Evolutionary conservation across 2,888 invertebrate species (phyloP).

Genomic region (Microplitis deprimator): DNA sequence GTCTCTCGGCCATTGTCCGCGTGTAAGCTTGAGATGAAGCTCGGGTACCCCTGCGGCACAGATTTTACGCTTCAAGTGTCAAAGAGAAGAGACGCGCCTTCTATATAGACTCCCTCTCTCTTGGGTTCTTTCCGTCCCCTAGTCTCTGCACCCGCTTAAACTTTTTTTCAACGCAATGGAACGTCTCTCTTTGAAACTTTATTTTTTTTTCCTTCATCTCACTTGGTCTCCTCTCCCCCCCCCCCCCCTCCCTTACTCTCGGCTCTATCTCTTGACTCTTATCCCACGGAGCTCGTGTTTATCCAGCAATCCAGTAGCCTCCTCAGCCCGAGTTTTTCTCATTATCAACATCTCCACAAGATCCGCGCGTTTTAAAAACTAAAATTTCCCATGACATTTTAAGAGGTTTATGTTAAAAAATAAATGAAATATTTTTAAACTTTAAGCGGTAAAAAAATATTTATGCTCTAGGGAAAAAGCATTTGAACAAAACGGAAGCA

Average conservation of each 20-base stretch:
- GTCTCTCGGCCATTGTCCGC: conserved; percentile 39
- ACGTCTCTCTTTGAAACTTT: conserved; percentile 14
- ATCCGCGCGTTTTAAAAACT: conserved; percentile 30
- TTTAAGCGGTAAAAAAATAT: neutral
- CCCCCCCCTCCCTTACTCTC: neutral
- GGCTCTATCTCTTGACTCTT: conserved; percentile 12
- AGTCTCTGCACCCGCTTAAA: conserved; percentile 5
- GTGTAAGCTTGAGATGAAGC: conserved; percentile 18
- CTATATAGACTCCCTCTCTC: conserved; percentile 32
- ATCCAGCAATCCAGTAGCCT: conserved; percentile 44
- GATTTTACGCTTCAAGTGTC: conserved; percentile 58
- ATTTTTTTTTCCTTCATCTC: neutral
- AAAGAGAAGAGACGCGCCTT: conserved; percentile 44
- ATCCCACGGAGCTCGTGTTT: conserved; percentile 38
- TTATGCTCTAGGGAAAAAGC: neutral
- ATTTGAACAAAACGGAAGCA: conserved; percentile 11
- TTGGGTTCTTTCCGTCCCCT: neutral
- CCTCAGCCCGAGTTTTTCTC: conserved; percentile 41
- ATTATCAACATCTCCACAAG: conserved; percentile 42
- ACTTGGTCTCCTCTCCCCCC: neutral
- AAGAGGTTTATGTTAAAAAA: neutral
- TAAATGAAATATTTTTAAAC: neutral
- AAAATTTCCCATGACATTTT: conserved; percentile 38
- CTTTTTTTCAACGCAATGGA: conserved; percentile 9
- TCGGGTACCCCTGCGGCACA: conserved; percentile 49